Base-by-base conservation (phyloP, 1,140 invertebrate genomes). In the Philotrypesis tridentata region DNA sequence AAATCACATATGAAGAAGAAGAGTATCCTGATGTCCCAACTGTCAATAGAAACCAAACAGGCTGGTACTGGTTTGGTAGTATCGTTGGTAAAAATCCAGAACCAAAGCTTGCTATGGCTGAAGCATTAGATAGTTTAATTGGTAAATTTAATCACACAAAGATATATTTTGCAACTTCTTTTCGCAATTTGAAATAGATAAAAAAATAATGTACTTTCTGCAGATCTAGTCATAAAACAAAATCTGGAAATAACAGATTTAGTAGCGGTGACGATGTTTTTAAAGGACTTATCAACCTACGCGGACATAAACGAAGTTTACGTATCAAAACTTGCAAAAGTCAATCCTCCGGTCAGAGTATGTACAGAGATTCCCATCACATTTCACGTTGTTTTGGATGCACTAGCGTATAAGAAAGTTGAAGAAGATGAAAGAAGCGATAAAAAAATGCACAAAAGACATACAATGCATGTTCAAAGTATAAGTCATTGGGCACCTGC, bases 401-500 rank as follows among this genome's bases (percentile, higher is more conserved):
- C 95, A 75, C 93, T 95, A 83, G 95, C 94, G n/a, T 95, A 94
- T 90, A 93, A 92, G 79, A 88, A 92, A 85, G 86, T 86, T 65
- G 85, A 88, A 82, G 79, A 82, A 21, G 80, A 82, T 33, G 81
- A 83, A 17, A 80, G 48, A 55, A 78, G 72, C 27, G 90, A 90
- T 85, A 89, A 87, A 31, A 87, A 88, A 84, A 76, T 85, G 71
- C 88, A 88, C 76, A 90, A 93, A 77, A 93, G 94, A 85, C 93
- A 95, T 65, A 96, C 95, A 12, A 96, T 98, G 96, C 97, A 98
- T 91, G 97, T 98, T 33, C 97, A 98, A 91, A 96, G 97, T 72
- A 95, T 98, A 80, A 98, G 97, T 29, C 97, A 98, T 92, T 99
- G 98, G 98, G 97, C 97, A 6, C 97, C 97, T 7, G 97, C 97